These are phyloP conservation scores for Eristalis pertinax DNA, from an alignment of 2,888 invertebrate species.

Conservation along the genomic window DNA sequence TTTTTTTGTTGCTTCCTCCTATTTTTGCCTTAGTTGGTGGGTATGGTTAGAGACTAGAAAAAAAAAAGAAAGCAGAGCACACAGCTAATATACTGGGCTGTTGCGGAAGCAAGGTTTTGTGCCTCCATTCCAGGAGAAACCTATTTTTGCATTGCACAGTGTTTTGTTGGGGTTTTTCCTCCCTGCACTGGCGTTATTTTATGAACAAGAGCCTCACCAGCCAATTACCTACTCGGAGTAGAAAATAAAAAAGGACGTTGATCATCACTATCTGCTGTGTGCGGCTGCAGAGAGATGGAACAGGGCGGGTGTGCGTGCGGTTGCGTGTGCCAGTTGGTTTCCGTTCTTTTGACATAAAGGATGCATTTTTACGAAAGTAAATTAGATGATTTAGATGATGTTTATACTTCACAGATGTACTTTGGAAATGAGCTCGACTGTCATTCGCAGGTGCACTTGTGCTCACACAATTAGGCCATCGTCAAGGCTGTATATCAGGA, in stretches of 20 bases:
- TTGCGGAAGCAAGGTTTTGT: slow-evolving; percentile 65
- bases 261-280: slow-evolving; percentile 54
- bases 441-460: no score
- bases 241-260: slow-evolving; percentile 26
- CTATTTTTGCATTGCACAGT: slow-evolving; percentile 35
- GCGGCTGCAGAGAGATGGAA: neutral
- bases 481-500: no score
- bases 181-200: slow-evolving; percentile 36
- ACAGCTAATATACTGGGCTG: slow-evolving; percentile 50
- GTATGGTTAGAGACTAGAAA: slow-evolving; percentile 46
- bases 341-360: slow-evolving; percentile 47
- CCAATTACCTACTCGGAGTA: slow-evolving; percentile 60
- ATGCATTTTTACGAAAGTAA: slow-evolving; percentile 26
- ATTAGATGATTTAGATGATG: slow-evolving; percentile 47
- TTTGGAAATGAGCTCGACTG: neutral
- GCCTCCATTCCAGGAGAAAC: slow-evolving; percentile 52
- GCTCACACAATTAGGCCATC: no score
- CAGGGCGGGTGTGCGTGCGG: slow-evolving; percentile 1
- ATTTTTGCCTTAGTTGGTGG: slow-evolving; percentile 42
- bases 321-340: slow-evolving; percentile 47
- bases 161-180: slow-evolving; percentile 9
- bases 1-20: slow-evolving; percentile 21
- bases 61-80: slow-evolving; percentile 4
- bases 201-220: slow-evolving; percentile 61
- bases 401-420: slow-evolving; percentile 15